Percentiles rank a stretch among this genome's conserved stretches.
Evolutionary conservation across 2,113 vertebrate genomes (phyloP).

Genomic region (Dipodomys merriami): DNA sequence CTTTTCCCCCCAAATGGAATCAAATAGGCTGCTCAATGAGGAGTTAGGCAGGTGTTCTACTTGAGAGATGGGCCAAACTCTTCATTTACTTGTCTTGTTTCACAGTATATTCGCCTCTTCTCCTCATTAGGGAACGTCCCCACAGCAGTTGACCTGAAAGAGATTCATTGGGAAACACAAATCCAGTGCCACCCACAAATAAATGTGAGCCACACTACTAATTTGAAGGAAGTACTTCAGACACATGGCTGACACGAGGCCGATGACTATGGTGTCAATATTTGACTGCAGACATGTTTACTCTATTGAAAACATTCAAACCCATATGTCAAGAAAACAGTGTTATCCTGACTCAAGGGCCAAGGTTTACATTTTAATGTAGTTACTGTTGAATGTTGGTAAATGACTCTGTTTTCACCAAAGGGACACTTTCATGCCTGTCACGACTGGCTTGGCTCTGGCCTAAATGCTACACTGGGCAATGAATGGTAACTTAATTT

Average conservation of each 20-base stretch:
- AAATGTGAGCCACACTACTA: neutral
- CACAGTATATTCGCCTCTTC: neutral
- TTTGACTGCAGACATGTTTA: slow-evolving; percentile 51
- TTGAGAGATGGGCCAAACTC: neutral
- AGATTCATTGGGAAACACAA: neutral
- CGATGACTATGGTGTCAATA: slow-evolving; percentile 33
- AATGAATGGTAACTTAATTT: slow-evolving; percentile 50
- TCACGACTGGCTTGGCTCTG: neutral
- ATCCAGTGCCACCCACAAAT: neutral
- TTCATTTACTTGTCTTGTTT: neutral
- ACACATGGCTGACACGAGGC: slow-evolving; percentile 2
- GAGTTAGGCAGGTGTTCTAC: neutral
- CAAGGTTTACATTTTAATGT: slow-evolving; percentile 34
- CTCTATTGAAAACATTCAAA: slow-evolving; percentile 41
- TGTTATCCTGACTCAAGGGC: slow-evolving; percentile 15
- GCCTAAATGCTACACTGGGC: neutral
- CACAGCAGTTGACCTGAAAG: neutral
- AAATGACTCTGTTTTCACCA: slow-evolving; percentile 58
- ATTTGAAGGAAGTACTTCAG: slow-evolving; percentile 50
- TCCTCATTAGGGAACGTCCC: neutral
- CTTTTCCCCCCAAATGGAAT: neutral
- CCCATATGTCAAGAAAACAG: slow-evolving; percentile 51
- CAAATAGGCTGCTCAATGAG: neutral
- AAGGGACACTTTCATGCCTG: slow-evolving; percentile 16
- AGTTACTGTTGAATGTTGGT: slow-evolving; percentile 34